Conservation (phyloP, 2,888 invertebrate genomes). For the Trachelus troglodyta region DNA sequence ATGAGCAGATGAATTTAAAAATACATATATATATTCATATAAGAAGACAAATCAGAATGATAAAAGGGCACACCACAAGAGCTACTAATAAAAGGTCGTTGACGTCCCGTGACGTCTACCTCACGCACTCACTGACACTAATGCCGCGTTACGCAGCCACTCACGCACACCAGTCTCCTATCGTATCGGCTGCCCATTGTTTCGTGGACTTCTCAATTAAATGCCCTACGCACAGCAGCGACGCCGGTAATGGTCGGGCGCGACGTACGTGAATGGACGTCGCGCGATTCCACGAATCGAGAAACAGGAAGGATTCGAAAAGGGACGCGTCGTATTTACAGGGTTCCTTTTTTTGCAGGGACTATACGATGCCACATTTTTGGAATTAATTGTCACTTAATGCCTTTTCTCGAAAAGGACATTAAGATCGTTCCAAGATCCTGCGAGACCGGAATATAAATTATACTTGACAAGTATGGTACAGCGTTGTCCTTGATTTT, state of each 20-base stretch:
- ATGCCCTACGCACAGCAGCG: constrained; percentile 40
- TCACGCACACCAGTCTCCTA: constrained; percentile 2
- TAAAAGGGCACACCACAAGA: constrained; percentile 31
- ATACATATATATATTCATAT: not conserved
- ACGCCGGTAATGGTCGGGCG: constrained; percentile 14
- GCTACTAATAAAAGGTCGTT: constrained; percentile 50
- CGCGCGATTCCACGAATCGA: constrained; percentile 56
- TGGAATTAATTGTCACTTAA: constrained; percentile 51
- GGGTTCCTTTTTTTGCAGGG: not conserved
- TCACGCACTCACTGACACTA: constrained; percentile 21
- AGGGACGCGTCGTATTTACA: constrained; percentile 1
- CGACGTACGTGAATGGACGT: constrained; percentile 37
- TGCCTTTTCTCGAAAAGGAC: constrained; percentile 55
- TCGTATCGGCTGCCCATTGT: constrained; percentile 38
- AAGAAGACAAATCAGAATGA: constrained; percentile 49
- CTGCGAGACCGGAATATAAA: not conserved
- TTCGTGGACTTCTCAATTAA: constrained; percentile 50
- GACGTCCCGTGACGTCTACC: constrained; percentile 41
- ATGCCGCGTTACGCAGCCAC: not conserved
- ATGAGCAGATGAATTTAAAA: not conserved
- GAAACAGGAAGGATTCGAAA: constrained; percentile 54
- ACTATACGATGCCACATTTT: constrained; percentile 24
- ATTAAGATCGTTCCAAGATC: constrained; percentile 35
- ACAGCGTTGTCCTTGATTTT: not conserved
- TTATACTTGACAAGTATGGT: not conserved